phyloP scores from a whole-genome alignment of 2,113 vertebrate species.

The Podocnemis expansa region DNA sequence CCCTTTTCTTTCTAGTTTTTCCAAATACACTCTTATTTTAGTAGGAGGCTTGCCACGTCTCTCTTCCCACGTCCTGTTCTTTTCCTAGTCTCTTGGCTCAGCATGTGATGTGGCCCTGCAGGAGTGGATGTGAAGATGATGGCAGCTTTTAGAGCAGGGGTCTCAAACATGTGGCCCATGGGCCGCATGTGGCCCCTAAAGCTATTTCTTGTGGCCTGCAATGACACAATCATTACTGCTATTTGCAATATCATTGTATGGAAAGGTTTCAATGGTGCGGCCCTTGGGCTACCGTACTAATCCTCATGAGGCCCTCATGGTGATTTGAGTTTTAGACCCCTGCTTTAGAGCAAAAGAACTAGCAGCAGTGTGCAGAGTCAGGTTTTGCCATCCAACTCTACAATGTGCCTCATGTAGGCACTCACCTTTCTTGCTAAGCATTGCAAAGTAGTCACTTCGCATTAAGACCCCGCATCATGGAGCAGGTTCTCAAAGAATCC shows the following conservation, averaged over 20 bases:
- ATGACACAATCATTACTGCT: no score
- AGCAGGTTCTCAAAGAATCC: no score
- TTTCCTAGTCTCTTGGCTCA: neutral
- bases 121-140: neutral
- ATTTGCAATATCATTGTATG: no score
- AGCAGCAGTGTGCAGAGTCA: neutral
- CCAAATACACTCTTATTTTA: neutral
- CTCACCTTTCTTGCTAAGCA: neutral
- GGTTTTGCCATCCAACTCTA: neutral
- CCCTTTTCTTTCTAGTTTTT: rapidly evolving
- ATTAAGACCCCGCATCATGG: no score
- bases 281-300: no score
- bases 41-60: neutral
- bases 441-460: neutral
- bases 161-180: no score
- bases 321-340: no score
- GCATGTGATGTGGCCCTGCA: neutral
- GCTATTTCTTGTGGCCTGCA: no score
- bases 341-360: no score
- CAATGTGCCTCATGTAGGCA: neutral
- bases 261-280: no score
- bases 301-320: no score
- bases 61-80: neutral
- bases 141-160: neutral
- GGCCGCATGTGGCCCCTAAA: no score